Evolutionary conservation across 2,113 vertebrate genomes (phyloP).

Genomic region (Mohoua ochrocephala): DNA sequence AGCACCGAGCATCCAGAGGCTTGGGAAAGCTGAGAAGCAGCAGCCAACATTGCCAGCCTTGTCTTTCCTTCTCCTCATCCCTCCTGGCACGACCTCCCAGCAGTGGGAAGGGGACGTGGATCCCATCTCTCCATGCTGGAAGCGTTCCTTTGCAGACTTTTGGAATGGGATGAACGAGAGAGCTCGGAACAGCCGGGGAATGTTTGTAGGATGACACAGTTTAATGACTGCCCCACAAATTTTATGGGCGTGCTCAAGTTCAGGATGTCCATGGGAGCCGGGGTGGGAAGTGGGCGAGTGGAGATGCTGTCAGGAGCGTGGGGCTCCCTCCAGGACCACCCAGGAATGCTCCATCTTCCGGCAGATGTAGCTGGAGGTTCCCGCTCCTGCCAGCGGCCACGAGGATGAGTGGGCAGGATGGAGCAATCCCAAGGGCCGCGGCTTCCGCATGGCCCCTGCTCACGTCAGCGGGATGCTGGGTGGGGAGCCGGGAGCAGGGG

Average conservation of each 20-base stretch:
- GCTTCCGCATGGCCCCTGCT: not conserved
- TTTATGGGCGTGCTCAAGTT: not conserved
- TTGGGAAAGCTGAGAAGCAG: not conserved
- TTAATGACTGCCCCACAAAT: rapidly evolving
- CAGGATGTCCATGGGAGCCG: not conserved
- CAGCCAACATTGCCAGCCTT: not conserved
- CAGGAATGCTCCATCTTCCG: not conserved
- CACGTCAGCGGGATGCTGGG: not conserved
- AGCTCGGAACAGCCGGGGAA: not conserved
- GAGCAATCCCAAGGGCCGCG: not conserved
- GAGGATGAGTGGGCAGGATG: conserved; percentile 19
- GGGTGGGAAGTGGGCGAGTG: not conserved
- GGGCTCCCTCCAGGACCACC: conserved; percentile 29
- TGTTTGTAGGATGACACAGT: rapidly evolving
- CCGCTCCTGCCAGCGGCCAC: not conserved
- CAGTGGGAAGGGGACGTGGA: rapidly evolving
- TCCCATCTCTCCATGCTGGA: rapidly evolving
- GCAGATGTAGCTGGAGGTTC: not conserved
- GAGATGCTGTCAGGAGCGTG: not conserved
- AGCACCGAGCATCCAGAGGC: not conserved
- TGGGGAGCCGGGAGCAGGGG: not conserved
- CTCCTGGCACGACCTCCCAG: not conserved
- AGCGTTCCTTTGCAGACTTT: not conserved
- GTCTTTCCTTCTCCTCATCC: not conserved
- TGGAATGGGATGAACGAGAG: not conserved